phyloP scores from a whole-genome alignment of 2,888 invertebrate genomes.

The Tetheella fluctuosa region DNA sequence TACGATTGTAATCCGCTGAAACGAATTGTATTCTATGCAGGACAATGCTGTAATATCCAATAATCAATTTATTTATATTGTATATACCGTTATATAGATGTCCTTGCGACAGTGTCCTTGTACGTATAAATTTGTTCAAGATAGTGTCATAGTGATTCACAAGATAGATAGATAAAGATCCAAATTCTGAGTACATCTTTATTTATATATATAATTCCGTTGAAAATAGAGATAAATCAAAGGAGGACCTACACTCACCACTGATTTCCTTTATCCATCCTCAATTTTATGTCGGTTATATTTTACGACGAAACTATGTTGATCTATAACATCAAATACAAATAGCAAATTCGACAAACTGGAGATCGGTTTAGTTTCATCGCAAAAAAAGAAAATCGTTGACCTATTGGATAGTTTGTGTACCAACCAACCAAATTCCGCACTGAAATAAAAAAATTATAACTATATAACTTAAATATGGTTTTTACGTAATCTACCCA shows the following conservation, averaged over 20 bases:
- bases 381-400: constrained; percentile 5
- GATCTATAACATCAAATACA: constrained; percentile 11
- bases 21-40: constrained; percentile 28
- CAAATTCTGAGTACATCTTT: too few relatives aligned
- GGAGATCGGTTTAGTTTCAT: constrained; percentile 12
- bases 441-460: neutral
- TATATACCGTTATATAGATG: too few relatives aligned
- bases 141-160: too few relatives aligned
- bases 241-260: neutral
- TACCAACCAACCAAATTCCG: neutral
- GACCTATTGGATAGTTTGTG: constrained; percentile 3
- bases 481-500: too few relatives aligned
- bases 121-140: too few relatives aligned
- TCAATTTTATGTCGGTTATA: neutral
- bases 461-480: too few relatives aligned
- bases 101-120: too few relatives aligned
- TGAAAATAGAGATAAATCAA: neutral
- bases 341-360: constrained; percentile 7
- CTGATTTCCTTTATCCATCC: neutral
- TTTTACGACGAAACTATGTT: constrained; percentile 12
- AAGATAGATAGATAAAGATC: too few relatives aligned
- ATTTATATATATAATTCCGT: too few relatives aligned
- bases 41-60: neutral
- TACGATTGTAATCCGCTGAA: constrained; percentile 42
- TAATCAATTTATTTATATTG: neutral